Conservation (phyloP, 2,888 invertebrate genomes). For the Subacronicta megacephala region DNA sequence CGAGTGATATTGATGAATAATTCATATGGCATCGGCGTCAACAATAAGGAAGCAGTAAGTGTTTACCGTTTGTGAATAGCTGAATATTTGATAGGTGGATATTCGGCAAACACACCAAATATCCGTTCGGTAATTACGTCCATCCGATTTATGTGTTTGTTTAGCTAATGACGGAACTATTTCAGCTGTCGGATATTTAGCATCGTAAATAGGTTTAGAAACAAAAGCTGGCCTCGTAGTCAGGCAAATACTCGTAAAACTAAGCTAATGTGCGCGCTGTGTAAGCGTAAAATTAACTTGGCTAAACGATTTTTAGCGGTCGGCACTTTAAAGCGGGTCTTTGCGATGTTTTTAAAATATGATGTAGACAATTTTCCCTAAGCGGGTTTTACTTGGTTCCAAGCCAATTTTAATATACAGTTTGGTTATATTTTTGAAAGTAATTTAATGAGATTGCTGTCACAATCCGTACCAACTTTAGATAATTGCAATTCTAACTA, state of each 20-base stretch:
- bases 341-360: constrained; percentile 32
- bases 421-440: constrained; percentile 21
- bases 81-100: constrained; percentile 47
- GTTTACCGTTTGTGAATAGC: constrained; percentile 53
- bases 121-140: constrained; percentile 36
- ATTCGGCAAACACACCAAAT: constrained; percentile 20
- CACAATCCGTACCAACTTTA: constrained; percentile 6
- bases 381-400: constrained; percentile 27
- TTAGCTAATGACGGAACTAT: constrained; percentile 41
- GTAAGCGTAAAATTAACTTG: neutral
- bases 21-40: constrained; percentile 53
- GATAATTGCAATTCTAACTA: too few species aligned
- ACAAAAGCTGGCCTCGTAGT: constrained; percentile 22
- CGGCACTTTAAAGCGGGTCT: constrained; percentile 32
- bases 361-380: constrained; percentile 34
- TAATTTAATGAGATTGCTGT: constrained; percentile 41
- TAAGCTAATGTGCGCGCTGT: too few species aligned
- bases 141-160: constrained; percentile 43
- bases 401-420: constrained; percentile 18
- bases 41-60: constrained; percentile 59
- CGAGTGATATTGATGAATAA: constrained; percentile 56
- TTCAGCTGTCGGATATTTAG: constrained; percentile 24
- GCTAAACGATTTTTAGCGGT: constrained; percentile 20
- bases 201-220: constrained; percentile 31
- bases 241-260: constrained; percentile 23